phyloP scores from a whole-genome alignment of 2,888 invertebrate genomes.

The Therioaphis trifolii region DNA sequence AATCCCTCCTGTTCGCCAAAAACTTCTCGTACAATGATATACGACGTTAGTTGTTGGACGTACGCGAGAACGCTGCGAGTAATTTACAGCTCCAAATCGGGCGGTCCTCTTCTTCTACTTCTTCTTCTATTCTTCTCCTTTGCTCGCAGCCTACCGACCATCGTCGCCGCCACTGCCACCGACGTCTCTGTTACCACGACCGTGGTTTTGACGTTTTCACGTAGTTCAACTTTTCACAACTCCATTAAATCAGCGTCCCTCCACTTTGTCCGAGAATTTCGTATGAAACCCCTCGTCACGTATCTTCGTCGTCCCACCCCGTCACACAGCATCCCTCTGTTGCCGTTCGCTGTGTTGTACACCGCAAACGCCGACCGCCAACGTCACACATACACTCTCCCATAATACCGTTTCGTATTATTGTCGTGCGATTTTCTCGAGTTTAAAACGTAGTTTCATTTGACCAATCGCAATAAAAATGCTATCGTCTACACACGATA shows the following conservation, averaged over 20 bases:
- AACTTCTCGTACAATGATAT: slow-evolving; percentile 59
- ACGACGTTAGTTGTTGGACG: slow-evolving; percentile 55
- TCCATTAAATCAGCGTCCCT: slow-evolving; percentile 60
- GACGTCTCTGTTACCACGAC: slow-evolving; percentile 36
- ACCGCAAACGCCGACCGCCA: too few relatives aligned
- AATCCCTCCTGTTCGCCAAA: slow-evolving; percentile 46
- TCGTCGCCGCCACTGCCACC: background rate
- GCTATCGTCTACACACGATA: background rate
- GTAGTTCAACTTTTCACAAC: slow-evolving; percentile 56
- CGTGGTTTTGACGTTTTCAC: slow-evolving; percentile 59
- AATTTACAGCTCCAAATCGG: slow-evolving; percentile 58
- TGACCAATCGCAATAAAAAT: background rate
- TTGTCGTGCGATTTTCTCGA: background rate
- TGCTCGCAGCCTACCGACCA: slow-evolving; percentile 29
- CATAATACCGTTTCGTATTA: background rate
- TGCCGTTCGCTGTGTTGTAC: too few relatives aligned
- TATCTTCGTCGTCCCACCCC: too few relatives aligned
- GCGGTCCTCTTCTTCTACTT: slow-evolving; percentile 17
- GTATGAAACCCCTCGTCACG: slow-evolving; percentile 14
- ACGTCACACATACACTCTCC: too few relatives aligned
- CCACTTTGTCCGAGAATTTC: slow-evolving; percentile 53
- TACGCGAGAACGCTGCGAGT: slow-evolving; percentile 48
- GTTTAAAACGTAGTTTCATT: slow-evolving; percentile 4
- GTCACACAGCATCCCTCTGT: too few relatives aligned
- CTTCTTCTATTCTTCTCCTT: too few relatives aligned